phyloP scores from a whole-genome alignment of 2,888 invertebrate species.

The Ommatoiulus sabulosus region DNA sequence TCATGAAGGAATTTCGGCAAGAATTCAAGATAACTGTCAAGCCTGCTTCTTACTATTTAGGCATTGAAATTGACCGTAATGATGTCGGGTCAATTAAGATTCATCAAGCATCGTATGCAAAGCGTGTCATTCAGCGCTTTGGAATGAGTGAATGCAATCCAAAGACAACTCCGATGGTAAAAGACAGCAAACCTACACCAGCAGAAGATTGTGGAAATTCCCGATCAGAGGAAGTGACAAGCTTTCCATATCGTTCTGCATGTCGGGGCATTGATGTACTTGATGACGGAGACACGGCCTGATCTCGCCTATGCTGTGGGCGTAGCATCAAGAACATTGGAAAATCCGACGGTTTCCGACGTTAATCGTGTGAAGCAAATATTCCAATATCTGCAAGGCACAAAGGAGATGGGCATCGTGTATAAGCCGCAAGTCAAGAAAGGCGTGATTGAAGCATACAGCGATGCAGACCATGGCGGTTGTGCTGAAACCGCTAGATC shows the following conservation, averaged over 20 bases:
- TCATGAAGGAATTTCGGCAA: not conserved
- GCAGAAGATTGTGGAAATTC: too few species aligned
- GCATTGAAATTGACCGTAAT: not conserved
- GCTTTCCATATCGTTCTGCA: constrained; percentile 58
- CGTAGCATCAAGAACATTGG: constrained; percentile 61
- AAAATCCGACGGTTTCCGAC: constrained; percentile 60
- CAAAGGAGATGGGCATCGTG: constrained; percentile 61
- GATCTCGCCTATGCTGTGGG: constrained; percentile 62
- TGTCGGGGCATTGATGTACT: constrained; percentile 62
- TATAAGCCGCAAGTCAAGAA: constrained; percentile 58
- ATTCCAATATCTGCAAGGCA: constrained; percentile 62
- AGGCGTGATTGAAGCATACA: constrained; percentile 62
- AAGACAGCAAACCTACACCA: not conserved
- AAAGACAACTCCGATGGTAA: constrained; percentile 30
- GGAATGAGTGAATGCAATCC: constrained; percentile 53
- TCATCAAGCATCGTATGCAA: not conserved
- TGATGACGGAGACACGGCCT: constrained; percentile 61
- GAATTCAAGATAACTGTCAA: constrained; percentile 20
- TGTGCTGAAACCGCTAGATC: constrained; percentile 61
- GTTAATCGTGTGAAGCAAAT: constrained; percentile 64
- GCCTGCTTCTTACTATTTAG: not conserved
- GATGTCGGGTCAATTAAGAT: not conserved
- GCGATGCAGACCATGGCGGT: constrained; percentile 64
- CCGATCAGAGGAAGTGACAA: too few species aligned
- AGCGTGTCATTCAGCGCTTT: constrained; percentile 50